Percentiles rank a stretch among this genome's conserved stretches.
Conservation (phyloP, 2,888 invertebrate species). For the Barypeithes pellucidus region DNA sequence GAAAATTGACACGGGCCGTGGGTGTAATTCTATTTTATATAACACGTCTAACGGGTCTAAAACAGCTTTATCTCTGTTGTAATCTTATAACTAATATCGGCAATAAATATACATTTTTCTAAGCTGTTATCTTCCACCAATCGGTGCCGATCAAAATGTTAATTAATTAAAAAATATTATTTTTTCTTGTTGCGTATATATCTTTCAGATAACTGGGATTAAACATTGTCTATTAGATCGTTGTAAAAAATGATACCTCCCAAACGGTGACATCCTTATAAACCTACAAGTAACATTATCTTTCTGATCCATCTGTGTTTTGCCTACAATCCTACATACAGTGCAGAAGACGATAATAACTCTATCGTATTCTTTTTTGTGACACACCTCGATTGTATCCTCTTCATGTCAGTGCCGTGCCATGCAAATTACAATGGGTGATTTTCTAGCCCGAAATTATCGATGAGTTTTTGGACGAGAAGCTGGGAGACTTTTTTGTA, state of each 20-base stretch:
- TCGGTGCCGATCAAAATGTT: neutral
- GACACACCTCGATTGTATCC: conserved; percentile 42
- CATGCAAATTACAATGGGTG: too few relatives aligned
- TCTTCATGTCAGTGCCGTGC: conserved; percentile 35
- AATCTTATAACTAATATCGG: neutral
- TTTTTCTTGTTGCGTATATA: conserved; percentile 17
- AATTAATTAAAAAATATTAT: conserved; percentile 23
- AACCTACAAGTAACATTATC: conserved; percentile 47
- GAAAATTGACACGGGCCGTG: neutral
- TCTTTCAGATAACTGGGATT: conserved; percentile 17
- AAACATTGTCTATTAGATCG: conserved; percentile 12
- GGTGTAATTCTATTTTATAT: neutral
- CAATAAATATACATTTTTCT: conserved; percentile 14
- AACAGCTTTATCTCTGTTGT: neutral
- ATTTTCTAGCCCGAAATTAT: too few relatives aligned
- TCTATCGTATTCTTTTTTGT: conserved; percentile 44
- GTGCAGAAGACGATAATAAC: conserved; percentile 36
- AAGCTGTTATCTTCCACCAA: neutral
- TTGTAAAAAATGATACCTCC: conserved; percentile 48
- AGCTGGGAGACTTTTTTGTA: too few relatives aligned
- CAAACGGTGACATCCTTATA: conserved; percentile 48
- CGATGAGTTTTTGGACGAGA: too few relatives aligned
- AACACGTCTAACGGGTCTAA: neutral
- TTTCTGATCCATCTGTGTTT: conserved; percentile 44
- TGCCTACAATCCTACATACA: conserved; percentile 45